Percentiles rank a stretch among this genome's conserved stretches.
Evolutionary conservation across 2,797 vertebrate species (phyloP).

Genomic region (Champsocephalus esox): DNA sequence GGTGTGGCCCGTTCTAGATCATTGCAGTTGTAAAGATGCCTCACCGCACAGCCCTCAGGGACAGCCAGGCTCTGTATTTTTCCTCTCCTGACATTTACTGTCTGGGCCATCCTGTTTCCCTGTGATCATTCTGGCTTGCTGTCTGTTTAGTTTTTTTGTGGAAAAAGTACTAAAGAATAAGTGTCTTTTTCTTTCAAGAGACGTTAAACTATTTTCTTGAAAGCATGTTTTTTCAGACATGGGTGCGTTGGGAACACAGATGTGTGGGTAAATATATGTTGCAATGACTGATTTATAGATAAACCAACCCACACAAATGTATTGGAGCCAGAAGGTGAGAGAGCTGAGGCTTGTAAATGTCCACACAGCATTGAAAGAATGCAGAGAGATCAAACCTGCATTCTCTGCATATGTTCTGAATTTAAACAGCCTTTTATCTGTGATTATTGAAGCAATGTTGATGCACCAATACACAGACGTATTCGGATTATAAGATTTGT

Average conservation of each 20-base stretch:
- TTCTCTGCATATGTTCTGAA: conserved; percentile 7
- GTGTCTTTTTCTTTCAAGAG: conserved; percentile 15
- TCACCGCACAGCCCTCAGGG: conserved; percentile 64
- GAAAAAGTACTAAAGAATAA: conserved; percentile 27
- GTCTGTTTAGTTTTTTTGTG: background rate
- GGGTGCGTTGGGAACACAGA: conserved; percentile 47
- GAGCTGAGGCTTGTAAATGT: conserved; percentile 67
- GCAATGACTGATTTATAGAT: conserved; percentile 74
- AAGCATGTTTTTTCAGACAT: conserved; percentile 37
- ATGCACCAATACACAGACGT: conserved; percentile 6
- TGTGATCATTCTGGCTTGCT: conserved; percentile 43
- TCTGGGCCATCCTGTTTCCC: conserved; percentile 54
- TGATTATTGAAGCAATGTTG: conserved; percentile 19
- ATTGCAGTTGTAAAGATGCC: conserved; percentile 76
- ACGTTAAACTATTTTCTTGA: too few relatives aligned
- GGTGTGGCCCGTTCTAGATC: conserved; percentile 70
- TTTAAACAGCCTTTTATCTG: conserved; percentile 21
- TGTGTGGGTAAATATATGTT: conserved; percentile 66
- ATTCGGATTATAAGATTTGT: background rate
- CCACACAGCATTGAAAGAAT: conserved; percentile 29
- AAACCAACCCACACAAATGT: conserved; percentile 56
- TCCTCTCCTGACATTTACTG: conserved; percentile 77
- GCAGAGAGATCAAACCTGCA: conserved; percentile 34
- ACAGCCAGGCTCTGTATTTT: conserved; percentile 65
- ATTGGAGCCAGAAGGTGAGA: conserved; percentile 62